phyloP scores from a whole-genome alignment of 2,888 invertebrate genomes.

The Spialia ferax region DNA sequence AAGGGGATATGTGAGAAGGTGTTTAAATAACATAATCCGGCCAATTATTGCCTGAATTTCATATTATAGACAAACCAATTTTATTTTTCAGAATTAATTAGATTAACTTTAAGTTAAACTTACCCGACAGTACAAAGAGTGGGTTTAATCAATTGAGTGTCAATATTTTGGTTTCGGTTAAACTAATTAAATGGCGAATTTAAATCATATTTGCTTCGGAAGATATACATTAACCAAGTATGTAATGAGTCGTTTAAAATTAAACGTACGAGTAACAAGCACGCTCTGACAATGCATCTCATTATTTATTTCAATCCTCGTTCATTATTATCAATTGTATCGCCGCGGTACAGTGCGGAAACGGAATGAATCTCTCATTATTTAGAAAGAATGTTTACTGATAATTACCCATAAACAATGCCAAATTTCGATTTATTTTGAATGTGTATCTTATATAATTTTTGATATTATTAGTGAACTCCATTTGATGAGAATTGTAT shows the following conservation, averaged over 20 bases:
- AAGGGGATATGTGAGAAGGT: no score
- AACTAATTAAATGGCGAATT: slow-evolving; percentile 6
- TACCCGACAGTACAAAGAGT: not conserved
- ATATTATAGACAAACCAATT: no score
- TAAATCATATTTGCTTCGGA: not conserved
- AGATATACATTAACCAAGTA: not conserved
- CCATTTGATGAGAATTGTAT: no score
- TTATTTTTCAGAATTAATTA: no score
- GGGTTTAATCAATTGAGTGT: not conserved
- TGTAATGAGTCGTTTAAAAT: slow-evolving; percentile 4
- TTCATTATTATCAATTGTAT: slow-evolving; percentile 22
- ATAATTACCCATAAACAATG: slow-evolving; percentile 5
- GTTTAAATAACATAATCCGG: no score
- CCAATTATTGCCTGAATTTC: no score
- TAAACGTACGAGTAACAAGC: not conserved
- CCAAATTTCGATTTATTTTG: slow-evolving; percentile 1
- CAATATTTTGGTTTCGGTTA: not conserved
- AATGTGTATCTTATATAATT: not conserved
- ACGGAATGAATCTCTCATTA: slow-evolving; percentile 18
- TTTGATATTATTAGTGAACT: no score
- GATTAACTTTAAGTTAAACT: not conserved
- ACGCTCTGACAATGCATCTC: not conserved
- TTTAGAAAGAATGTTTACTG: slow-evolving; percentile 6
- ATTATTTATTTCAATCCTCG: slow-evolving; percentile 12
- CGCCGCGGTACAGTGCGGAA: slow-evolving; percentile 13